Evolutionary conservation across 35 echinoderm and acorn worm genomes (phyloP), one percentile per base, ranked within the genome.

Genomic region (Eucidaris tribuloides): DNA sequence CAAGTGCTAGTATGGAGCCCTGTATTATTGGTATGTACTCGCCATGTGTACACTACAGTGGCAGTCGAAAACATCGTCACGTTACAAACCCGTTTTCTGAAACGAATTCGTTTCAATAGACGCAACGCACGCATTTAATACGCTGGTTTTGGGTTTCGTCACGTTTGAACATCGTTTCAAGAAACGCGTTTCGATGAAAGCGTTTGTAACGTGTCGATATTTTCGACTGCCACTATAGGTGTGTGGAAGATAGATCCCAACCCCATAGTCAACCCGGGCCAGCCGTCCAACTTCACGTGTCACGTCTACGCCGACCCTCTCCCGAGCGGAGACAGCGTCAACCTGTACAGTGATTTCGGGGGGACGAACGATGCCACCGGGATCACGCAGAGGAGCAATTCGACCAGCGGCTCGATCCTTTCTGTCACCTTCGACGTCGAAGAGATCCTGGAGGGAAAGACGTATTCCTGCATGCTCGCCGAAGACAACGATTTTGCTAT

Each of bases 231-330:
- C n/a, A n/a, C n/a, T n/a, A 7, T 6, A 74, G 68, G 68, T 24
- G 68, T 74, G 34, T 41, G 35, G 29, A 27, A 19, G n/a, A 13
- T 74, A 4, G 37, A 27, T 7, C 38, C 15, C 22, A 74, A 74
- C 37, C 68, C 68, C 14, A 38, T 42, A 32, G 68, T 74, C 22
- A 74, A 74, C 41, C 68, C 68, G 15, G 68, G 38, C 22, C 68
- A 74, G 30, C 68, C 68, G 0, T 74, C 68, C 38, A 74, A 74
- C 36, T 15, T 74, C 23, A 74, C 68, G 17, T 74, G 68, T 36
- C 36, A 74, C 20, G 68, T 20, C 35, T n/a, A 11, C 37, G 68
- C 35, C 1, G 24, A 44, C 44, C 68, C 68, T 42, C 34, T 40
- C 9, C 68, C 68, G 11, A n/a, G 41, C 44, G 24, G 24, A 1